Evolutionary conservation across 2,113 vertebrate species (phyloP).

Genomic region (crab-eating macaque (Macaca fascicularis)): DNA sequence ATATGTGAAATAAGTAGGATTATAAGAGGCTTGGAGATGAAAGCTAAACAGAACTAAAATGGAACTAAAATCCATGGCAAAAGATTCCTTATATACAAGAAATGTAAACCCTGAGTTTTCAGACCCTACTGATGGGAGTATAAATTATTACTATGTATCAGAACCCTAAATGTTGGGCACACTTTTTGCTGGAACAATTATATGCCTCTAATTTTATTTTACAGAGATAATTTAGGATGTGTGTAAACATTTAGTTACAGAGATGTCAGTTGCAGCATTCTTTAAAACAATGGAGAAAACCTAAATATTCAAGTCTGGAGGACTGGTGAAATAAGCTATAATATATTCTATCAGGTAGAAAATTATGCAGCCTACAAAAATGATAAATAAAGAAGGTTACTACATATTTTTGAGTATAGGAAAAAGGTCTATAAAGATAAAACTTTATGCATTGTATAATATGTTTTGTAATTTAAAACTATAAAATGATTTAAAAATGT

Average conservation of each 20-base stretch:
- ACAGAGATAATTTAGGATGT: neutral
- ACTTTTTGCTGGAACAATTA: neutral
- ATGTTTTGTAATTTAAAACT: neutral
- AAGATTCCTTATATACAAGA: neutral
- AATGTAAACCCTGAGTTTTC: constrained; percentile 23
- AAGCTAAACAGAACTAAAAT: constrained; percentile 46
- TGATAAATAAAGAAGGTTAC: neutral
- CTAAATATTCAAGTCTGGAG: neutral
- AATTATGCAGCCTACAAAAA: neutral
- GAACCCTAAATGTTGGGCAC: neutral
- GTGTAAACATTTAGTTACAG: constrained; percentile 6
- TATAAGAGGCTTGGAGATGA: neutral
- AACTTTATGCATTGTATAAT: neutral
- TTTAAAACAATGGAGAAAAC: neutral
- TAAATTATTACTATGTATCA: neutral
- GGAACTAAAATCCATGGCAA: neutral
- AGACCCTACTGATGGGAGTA: neutral
- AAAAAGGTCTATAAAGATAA: neutral
- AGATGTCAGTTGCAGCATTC: neutral
- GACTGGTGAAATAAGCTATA: neutral
- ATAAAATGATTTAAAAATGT: constrained; percentile 7
- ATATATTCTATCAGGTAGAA: neutral
- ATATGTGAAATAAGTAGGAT: constrained; percentile 55
- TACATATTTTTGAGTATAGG: neutral
- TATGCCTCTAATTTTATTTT: constrained; percentile 17